These are phyloP conservation scores for Chionoecetes opilio DNA, from an alignment of 1,140 invertebrate genomes.

Conservation along the genomic window DNA sequence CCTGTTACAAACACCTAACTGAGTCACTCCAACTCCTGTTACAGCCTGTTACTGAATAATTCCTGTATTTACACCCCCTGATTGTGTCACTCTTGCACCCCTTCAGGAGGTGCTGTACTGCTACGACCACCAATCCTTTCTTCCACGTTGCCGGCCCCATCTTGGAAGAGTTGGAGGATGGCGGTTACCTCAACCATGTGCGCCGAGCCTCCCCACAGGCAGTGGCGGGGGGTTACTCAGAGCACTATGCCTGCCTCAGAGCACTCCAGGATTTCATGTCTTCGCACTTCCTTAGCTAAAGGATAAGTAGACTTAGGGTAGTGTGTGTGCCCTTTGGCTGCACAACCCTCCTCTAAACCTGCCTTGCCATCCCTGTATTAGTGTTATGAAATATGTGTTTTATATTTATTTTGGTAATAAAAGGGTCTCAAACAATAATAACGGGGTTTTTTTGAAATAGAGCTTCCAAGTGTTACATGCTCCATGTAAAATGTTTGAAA, in stretches of 20 bases:
- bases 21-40: not conserved
- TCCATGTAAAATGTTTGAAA: constrained; percentile 19
- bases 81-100: constrained; percentile 86
- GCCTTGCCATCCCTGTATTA: not conserved
- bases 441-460: not conserved
- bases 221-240: constrained; percentile 93
- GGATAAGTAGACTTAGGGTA: not conserved
- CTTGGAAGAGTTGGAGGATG: constrained; percentile 87
- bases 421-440: not conserved
- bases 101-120: constrained; percentile 90
- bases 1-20: too few species aligned
- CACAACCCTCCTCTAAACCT: not conserved
- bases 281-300: constrained; percentile 60
- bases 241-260: constrained; percentile 92
- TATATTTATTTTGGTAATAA: constrained; percentile 23
- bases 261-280: constrained; percentile 94
- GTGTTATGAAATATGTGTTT: not conserved
- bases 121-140: constrained; percentile 87
- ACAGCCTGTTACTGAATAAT: not conserved
- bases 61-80: not conserved
- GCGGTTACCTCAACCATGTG: constrained; percentile 92
- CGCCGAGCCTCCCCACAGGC: constrained; percentile 89
- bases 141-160: constrained; percentile 88
- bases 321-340: not conserved
- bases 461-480: constrained; percentile 1